Evolutionary conservation across 2,888 invertebrate species (phyloP), one percentile per base, ranked within the genome.

Genomic region (Opisthograptis luteolata): DNA sequence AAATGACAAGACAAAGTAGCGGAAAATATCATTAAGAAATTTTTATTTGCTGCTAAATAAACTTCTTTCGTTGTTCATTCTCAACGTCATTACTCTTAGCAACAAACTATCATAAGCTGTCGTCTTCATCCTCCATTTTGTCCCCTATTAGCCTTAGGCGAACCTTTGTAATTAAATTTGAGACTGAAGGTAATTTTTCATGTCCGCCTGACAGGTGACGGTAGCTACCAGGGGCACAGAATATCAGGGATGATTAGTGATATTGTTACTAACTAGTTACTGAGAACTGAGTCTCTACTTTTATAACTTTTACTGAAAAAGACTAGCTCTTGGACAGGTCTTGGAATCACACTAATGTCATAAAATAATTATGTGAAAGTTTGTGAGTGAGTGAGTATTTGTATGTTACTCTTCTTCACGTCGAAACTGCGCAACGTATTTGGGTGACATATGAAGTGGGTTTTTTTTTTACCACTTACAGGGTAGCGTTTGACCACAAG

Each of bases 151-250:
- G 31, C 37, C 31, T 39, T 25, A 34, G 32, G 31, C 48, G 15
- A 12, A 13, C n/a, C 24, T 37, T 32, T 47, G 37, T 53, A 47
- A 54, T 51, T 54, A 56, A 48, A 54, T 51, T 56, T 51, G 44
- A 40, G 49, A 36, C 36, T 27, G 13, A 37, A 25, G 34, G 37
- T 42, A 42, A 56, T 54, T 59, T 59, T 59, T 54, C 50, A 51
- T 25, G 51, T 43, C 44, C 43, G 12, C 15, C n/a, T 34, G 41
- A 30, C 22, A 13, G 31, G 34, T 14, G 40, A 36, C 44, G 28
- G 13, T 31, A 17, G 19, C 6, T n/a, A n/a, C 13, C 12, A 19
- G 35, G 27, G 9, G n/a, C 5, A n/a, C n/a, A n/a, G n/a, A n/a
- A n/a, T 13, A 25, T 5, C 2, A 19, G 19, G 24, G 41, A 43